Conservation (phyloP, 2,888 invertebrate genomes). For the Chloroclysta siterata region DNA sequence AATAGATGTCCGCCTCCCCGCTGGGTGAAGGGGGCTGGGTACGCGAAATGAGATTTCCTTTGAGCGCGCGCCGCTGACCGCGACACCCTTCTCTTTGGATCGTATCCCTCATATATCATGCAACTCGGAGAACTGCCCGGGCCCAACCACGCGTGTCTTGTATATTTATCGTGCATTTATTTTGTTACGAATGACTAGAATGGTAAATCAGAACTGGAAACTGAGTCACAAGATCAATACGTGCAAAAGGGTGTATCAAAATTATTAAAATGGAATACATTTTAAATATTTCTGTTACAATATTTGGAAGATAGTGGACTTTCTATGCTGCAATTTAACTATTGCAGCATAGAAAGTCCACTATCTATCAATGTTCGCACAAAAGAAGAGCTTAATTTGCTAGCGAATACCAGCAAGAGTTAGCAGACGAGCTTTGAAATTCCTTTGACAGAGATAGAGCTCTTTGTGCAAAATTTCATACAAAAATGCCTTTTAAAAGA, state of each 20-base stretch:
- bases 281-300: too few species aligned
- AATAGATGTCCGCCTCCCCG: conserved; percentile 71
- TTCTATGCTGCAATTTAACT: too few species aligned
- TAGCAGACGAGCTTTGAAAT: conserved; percentile 3
- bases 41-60: conserved; percentile 82
- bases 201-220: conserved; percentile 12
- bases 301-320: too few species aligned
- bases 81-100: conserved; percentile 63
- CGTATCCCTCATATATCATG: conserved; percentile 69
- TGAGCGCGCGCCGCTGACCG: conserved; percentile 74
- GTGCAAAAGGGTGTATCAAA: neutral
- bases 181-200: conserved; percentile 31
- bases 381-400: neutral
- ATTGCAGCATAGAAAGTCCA: neutral
- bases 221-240: conserved; percentile 16
- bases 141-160: conserved; percentile 42
- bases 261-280: neutral
- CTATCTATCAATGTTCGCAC: too few species aligned
- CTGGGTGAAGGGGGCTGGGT: conserved; percentile 37
- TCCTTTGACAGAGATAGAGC: conserved; percentile 2
- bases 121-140: conserved; percentile 49
- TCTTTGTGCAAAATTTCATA: conserved; percentile 4
- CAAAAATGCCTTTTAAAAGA: conserved; percentile 5
- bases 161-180: conserved; percentile 44
- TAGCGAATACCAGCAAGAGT: neutral